phyloP scores from a whole-genome alignment of 2,113 vertebrate genomes.

The Scatophagus argus region DNA sequence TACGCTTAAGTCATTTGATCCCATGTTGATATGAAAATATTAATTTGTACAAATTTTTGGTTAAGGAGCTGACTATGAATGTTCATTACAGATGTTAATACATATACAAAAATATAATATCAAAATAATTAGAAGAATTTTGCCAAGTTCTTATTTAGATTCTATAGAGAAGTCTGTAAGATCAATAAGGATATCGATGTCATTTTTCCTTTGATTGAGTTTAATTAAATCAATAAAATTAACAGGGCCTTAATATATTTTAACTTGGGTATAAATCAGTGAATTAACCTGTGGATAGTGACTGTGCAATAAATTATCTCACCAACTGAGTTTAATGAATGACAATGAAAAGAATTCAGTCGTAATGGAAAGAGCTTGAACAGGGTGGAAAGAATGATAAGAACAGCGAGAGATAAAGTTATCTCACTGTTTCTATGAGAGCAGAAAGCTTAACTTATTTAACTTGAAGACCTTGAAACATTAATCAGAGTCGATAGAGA shows the following conservation, averaged over 20 bases:
- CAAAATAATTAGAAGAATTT: too few relatives aligned
- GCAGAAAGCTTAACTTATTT: slow-evolving; percentile 16
- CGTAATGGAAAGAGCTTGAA: slow-evolving; percentile 1
- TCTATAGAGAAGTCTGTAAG: too few relatives aligned
- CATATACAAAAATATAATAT: too few relatives aligned
- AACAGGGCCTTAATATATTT: neutral
- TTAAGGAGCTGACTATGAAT: neutral
- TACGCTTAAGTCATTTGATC: too few relatives aligned
- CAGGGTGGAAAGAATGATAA: slow-evolving; percentile 11
- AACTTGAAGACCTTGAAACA: slow-evolving; percentile 34
- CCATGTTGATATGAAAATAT: too few relatives aligned
- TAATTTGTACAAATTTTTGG: too few relatives aligned
- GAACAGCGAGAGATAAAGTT: slow-evolving; percentile 26
- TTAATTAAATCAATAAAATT: neutral
- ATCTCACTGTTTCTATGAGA: slow-evolving; percentile 28
- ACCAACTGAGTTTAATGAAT: slow-evolving; percentile 5
- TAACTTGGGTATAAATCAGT: too few relatives aligned
- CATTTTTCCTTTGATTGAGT: neutral
- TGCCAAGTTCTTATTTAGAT: too few relatives aligned
- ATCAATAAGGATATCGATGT: too few relatives aligned
- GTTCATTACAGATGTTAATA: neutral
- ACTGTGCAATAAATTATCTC: neutral
- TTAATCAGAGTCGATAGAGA: slow-evolving; percentile 15
- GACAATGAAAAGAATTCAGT: slow-evolving; percentile 8
- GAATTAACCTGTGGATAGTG: neutral